Conservation (phyloP, 2,888 invertebrate species). For the Drepana falcataria region DNA sequence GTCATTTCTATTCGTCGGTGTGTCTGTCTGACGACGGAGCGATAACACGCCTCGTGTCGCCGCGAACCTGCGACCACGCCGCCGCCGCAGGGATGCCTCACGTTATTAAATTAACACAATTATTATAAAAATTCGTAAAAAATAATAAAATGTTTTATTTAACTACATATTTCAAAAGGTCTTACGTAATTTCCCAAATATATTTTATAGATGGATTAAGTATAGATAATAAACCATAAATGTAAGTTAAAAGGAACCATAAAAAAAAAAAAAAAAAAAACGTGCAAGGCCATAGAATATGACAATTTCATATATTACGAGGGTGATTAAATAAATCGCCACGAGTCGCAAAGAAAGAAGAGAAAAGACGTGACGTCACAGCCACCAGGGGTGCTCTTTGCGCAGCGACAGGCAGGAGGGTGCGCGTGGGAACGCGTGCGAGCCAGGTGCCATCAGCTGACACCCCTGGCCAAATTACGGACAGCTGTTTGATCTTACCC, state of each 20-base stretch:
- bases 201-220: too few relatives aligned
- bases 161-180: not conserved
- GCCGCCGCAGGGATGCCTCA: constrained; percentile 50
- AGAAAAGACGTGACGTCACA: constrained; percentile 42
- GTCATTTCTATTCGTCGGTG: constrained; percentile 61
- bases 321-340: constrained; percentile 39
- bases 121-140: not conserved
- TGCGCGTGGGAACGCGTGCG: constrained; percentile 70
- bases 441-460: constrained; percentile 63
- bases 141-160: constrained; percentile 3
- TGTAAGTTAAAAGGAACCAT: not conserved
- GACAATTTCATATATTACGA: not conserved
- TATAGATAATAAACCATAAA: not conserved
- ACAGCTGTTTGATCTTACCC: constrained; percentile 50
- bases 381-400: constrained; percentile 36
- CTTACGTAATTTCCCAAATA: not conserved
- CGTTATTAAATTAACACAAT: not conserved
- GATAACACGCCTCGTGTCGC: constrained; percentile 68
- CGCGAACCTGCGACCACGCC: constrained; percentile 46
- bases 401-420: constrained; percentile 37
- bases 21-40: constrained; percentile 49
- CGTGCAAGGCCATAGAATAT: not conserved
- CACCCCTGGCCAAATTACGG: constrained; percentile 25
- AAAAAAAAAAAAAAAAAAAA: not conserved
- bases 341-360: constrained; percentile 44